Conservation (phyloP, 2,888 invertebrate genomes). For the Geotrupes spiniger region DNA sequence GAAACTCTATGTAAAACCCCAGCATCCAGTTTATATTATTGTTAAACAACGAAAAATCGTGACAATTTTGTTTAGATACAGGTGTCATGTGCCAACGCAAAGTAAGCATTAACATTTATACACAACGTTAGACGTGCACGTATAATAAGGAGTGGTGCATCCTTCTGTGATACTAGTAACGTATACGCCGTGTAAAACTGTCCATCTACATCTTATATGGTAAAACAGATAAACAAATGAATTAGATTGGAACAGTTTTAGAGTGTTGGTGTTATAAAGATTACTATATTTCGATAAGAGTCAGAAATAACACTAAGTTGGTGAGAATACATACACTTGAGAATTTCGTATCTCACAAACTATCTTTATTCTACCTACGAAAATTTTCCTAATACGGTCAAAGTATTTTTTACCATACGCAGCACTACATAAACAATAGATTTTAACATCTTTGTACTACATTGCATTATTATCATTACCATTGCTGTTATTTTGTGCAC, state of each 20-base stretch:
- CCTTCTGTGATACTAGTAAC: slow-evolving; percentile 1
- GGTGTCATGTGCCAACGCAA: slow-evolving; percentile 6
- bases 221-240: slow-evolving; percentile 7
- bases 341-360: slow-evolving; percentile 5
- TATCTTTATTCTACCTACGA: slow-evolving; percentile 6
- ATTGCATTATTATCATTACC: background rate
- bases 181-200: background rate
- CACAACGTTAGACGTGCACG: background rate
- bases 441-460: background rate
- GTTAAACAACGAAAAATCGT: slow-evolving; percentile 8
- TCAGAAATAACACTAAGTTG: background rate
- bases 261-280: slow-evolving; percentile 6
- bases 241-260: slow-evolving; percentile 10
- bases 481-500: too few relatives aligned
- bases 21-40: slow-evolving; percentile 1
- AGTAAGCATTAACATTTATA: slow-evolving; percentile 5
- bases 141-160: slow-evolving; percentile 4
- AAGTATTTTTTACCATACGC: slow-evolving; percentile 8
- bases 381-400: slow-evolving; percentile 7
- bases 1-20: too few relatives aligned
- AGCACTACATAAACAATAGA: background rate
- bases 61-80: slow-evolving; percentile 12
- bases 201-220: slow-evolving; percentile 1
- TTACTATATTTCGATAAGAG: slow-evolving; percentile 3
- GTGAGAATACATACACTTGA: background rate